A percentile compares a stretch with the other conserved stretches of the same genome.
Evolutionary conservation across 2,888 invertebrate genomes (phyloP).

Genomic region (Mesopsocus fuscifrons): DNA sequence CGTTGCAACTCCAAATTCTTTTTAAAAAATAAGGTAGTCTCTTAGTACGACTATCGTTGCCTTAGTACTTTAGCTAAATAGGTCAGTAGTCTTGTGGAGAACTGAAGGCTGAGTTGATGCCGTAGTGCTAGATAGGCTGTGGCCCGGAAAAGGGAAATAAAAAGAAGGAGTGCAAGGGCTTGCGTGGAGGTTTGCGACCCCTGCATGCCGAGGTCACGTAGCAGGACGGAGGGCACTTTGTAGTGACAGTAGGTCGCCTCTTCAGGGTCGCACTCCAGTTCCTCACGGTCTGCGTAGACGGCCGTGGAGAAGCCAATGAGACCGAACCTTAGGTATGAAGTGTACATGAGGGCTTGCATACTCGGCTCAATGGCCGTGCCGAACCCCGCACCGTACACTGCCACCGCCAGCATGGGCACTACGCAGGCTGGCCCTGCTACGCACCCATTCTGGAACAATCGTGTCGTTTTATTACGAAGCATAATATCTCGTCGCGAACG

Average conservation of each 20-base stretch:
- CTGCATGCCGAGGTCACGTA: slow-evolving; percentile 40
- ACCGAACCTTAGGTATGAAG: slow-evolving; percentile 46
- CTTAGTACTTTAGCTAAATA: slow-evolving; percentile 33
- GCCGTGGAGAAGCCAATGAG: slow-evolving; percentile 36
- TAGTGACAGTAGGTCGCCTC: slow-evolving; percentile 34
- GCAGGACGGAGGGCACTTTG: slow-evolving; percentile 33
- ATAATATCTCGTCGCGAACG: too few relatives aligned
- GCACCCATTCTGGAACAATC: slow-evolving; percentile 36
- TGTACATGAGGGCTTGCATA: slow-evolving; percentile 35
- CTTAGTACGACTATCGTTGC: slow-evolving; percentile 24
- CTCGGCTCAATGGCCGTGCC: slow-evolving; percentile 30
- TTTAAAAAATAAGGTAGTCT: background rate
- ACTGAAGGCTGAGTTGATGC: slow-evolving; percentile 32
- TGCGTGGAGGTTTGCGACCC: slow-evolving; percentile 32
- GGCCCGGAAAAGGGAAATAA: slow-evolving; percentile 33
- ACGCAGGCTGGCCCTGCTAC: slow-evolving; percentile 35
- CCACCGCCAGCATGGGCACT: slow-evolving; percentile 34
- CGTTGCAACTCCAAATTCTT: too few relatives aligned
- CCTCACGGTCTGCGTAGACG: slow-evolving; percentile 37
- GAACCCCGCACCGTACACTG: slow-evolving; percentile 43
- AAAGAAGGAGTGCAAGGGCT: slow-evolving; percentile 33
- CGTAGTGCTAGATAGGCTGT: slow-evolving; percentile 36
- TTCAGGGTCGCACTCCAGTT: slow-evolving; percentile 37
- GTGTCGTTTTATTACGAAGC: too few relatives aligned
- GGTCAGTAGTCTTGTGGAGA: slow-evolving; percentile 32